phyloP scores from a whole-genome alignment of 2,888 invertebrate species.

The Linyphia triangularis region DNA sequence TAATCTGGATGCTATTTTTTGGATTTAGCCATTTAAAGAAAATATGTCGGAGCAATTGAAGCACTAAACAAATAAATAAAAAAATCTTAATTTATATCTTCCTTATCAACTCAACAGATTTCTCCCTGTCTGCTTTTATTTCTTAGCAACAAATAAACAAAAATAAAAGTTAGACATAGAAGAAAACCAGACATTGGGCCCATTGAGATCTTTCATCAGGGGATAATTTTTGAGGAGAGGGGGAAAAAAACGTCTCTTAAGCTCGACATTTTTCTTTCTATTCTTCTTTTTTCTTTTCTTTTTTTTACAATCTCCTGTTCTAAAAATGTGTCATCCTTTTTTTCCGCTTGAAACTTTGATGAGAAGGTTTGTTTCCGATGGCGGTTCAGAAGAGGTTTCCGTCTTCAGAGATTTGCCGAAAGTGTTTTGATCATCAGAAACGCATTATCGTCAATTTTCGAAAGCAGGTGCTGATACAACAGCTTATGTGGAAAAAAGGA shows the following conservation, averaged over 20 bases:
- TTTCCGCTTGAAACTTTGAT: not conserved
- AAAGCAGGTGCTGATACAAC: no score
- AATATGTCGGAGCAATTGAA: not conserved
- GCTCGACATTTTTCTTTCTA: not conserved
- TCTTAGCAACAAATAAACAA: not conserved
- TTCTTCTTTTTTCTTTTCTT: no score
- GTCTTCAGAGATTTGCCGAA: not conserved
- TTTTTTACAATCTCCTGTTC: not conserved
- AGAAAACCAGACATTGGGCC: not conserved
- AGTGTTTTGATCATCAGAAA: not conserved
- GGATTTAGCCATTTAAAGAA: not conserved
- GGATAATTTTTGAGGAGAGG: not conserved
- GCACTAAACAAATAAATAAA: not conserved
- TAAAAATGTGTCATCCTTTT: not conserved
- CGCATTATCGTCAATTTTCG: not conserved
- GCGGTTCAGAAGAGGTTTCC: not conserved
- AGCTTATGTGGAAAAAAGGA: no score
- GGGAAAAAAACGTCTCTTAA: not conserved
- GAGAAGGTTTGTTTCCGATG: not conserved
- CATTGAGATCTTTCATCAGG: not conserved
- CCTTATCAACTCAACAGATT: not conserved
- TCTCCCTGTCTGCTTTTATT: not conserved
- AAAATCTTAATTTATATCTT: not conserved
- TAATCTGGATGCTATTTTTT: no score
- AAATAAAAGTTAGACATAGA: not conserved